Conservation (phyloP, 1,140 invertebrate genomes). For the Manduca sexta region DNA sequence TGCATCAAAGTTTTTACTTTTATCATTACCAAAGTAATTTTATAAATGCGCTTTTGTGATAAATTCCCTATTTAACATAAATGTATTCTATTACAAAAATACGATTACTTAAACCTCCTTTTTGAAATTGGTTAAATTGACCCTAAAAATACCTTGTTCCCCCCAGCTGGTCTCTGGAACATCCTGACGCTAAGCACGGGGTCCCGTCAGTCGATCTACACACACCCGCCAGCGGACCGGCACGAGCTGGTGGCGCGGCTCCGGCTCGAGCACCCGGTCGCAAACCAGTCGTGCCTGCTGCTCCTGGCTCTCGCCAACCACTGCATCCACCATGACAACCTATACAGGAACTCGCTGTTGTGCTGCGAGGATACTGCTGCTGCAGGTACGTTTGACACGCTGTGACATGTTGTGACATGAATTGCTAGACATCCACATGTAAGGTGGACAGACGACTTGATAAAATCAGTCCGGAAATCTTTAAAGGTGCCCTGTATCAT, state of each 20-base stretch:
- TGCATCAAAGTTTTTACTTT: no score
- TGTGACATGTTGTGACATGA: background rate
- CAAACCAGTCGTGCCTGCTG: conserved; percentile 91
- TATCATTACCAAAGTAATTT: no score
- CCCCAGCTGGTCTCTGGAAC: conserved; percentile 86
- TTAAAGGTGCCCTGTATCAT: no score
- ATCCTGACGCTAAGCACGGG: conserved; percentile 72
- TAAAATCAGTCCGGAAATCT: no score
- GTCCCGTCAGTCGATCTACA: conserved; percentile 30
- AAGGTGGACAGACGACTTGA: no score
- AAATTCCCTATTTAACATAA: no score
- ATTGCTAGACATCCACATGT: background rate
- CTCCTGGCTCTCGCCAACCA: conserved; percentile 94
- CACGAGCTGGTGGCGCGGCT: conserved; percentile 54
- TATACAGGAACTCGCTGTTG: conserved; percentile 90
- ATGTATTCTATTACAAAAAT: no score
- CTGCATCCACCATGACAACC: conserved; percentile 82
- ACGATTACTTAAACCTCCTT: no score
- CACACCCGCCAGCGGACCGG: conserved; percentile 41
- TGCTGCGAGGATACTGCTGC: conserved; percentile 80
- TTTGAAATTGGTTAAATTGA: no score
- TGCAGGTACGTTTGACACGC: conserved; percentile 19
- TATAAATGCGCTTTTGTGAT: no score
- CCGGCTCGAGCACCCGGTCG: conserved; percentile 77
- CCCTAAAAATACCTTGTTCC: background rate